These are phyloP conservation scores for Rugalucina vietnamica DNA, from an alignment of 2,888 invertebrate genomes.

Conservation along the genomic window DNA sequence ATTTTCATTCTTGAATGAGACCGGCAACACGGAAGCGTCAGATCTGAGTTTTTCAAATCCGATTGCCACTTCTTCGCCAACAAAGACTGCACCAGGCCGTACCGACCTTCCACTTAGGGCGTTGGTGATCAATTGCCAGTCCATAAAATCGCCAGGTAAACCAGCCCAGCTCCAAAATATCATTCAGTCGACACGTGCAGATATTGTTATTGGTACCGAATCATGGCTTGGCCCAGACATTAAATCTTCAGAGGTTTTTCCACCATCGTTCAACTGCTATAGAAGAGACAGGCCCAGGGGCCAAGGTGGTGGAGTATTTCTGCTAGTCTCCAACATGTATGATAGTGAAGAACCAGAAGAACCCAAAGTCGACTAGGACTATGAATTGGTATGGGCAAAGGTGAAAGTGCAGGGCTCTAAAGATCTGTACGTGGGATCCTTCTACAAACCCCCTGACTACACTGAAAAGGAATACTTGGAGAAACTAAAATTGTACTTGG, in stretches of 20 bases:
- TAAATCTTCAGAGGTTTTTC: not conserved
- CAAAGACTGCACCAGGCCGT: not conserved
- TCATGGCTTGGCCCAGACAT: constrained; percentile 16
- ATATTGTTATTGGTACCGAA: constrained; percentile 23
- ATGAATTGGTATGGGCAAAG: constrained; percentile 2
- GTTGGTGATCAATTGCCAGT: not conserved
- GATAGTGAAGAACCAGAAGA: constrained; percentile 3
- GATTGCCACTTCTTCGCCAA: constrained; percentile 2
- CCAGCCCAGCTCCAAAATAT: not conserved
- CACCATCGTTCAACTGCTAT: not conserved
- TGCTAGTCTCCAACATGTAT: not conserved
- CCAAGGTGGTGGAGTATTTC: not conserved
- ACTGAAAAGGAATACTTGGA: not conserved
- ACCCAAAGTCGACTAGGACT: not conserved
- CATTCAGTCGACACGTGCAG: not conserved
- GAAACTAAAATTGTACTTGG: not conserved
- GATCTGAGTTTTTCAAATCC: not conserved
- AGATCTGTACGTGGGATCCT: not conserved
- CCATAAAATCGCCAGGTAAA: not conserved
- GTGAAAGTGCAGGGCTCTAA: not conserved
- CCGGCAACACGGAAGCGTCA: not conserved
- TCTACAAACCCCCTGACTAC: not conserved
- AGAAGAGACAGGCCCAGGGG: not conserved
- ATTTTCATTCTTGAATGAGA: not conserved
- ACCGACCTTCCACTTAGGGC: not conserved